phyloP scores from a whole-genome alignment of 2,888 invertebrate species.

The Pediacus dermestoides region DNA sequence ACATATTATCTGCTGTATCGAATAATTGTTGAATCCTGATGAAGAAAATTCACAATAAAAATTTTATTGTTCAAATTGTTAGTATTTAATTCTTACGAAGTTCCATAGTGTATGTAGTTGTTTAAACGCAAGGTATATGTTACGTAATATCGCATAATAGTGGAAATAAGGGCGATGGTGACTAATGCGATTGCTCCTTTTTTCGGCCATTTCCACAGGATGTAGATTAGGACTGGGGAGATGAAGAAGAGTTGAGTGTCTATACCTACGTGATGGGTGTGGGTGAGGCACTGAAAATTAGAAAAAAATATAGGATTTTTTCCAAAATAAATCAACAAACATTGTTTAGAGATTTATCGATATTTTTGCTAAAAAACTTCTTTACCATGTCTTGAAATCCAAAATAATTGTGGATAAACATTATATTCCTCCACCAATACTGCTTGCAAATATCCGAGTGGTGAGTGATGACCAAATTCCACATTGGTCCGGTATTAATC shows the following conservation, averaged over 20 bases:
- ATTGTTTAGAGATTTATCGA: background rate
- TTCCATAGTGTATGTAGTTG: slow-evolving; percentile 66
- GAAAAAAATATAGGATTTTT: no score
- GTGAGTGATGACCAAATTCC: slow-evolving; percentile 65
- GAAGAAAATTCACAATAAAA: slow-evolving; percentile 25
- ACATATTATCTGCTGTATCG: slow-evolving; percentile 66
- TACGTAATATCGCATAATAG: slow-evolving; percentile 59
- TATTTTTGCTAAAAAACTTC: slow-evolving; percentile 2
- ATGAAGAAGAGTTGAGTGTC: slow-evolving; percentile 65
- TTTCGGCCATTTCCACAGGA: slow-evolving; percentile 61
- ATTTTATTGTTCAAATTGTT: slow-evolving; percentile 4
- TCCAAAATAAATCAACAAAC: slow-evolving; percentile 7
- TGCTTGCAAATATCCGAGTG: slow-evolving; percentile 65
- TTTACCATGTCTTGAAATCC: slow-evolving; percentile 68
- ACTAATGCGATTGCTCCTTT: slow-evolving; percentile 51
- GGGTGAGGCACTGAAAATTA: slow-evolving; percentile 60
- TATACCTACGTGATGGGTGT: slow-evolving; percentile 69
- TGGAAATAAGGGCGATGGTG: slow-evolving; percentile 55
- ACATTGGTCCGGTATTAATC: slow-evolving; percentile 63
- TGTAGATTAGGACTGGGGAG: slow-evolving; percentile 58
- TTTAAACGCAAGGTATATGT: slow-evolving; percentile 59
- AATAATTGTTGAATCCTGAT: slow-evolving; percentile 62
- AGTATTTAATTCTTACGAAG: slow-evolving; percentile 55
- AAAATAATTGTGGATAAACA: slow-evolving; percentile 70
- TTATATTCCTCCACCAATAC: slow-evolving; percentile 67